A percentile compares a stretch with the other conserved stretches of the same genome.
Conservation (phyloP, 2,113 vertebrate species). For the Tachycineta bicolor region DNA sequence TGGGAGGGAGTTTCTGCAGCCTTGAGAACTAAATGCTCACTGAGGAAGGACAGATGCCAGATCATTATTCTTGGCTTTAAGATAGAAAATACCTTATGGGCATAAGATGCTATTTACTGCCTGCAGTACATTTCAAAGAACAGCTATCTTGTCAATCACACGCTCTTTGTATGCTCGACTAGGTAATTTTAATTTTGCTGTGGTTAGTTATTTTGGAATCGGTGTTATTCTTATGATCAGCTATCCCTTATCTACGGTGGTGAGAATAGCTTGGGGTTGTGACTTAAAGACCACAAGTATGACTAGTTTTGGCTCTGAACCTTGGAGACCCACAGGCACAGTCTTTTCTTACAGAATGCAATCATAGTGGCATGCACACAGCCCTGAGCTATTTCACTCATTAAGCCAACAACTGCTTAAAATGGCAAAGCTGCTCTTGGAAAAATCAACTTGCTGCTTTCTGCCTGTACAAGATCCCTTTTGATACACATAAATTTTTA, state of each 20-base stretch:
- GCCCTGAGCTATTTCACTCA: slow-evolving; percentile 61
- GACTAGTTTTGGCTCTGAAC: slow-evolving; percentile 58
- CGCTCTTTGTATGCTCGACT: slow-evolving; percentile 2
- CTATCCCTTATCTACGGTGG: slow-evolving; percentile 21
- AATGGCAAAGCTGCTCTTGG: slow-evolving; percentile 64
- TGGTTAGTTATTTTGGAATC: slow-evolving; percentile 45
- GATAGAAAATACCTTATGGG: slow-evolving; percentile 49
- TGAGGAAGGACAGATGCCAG: slow-evolving; percentile 51
- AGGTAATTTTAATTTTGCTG: slow-evolving; percentile 54
- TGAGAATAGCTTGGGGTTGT: slow-evolving; percentile 49
- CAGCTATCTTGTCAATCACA: slow-evolving; percentile 64
- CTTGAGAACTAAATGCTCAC: neutral
- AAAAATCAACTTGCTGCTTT: slow-evolving; percentile 62
- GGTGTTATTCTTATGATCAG: slow-evolving; percentile 39
- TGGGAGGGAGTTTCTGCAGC: neutral
- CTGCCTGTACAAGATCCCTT: slow-evolving; percentile 63
- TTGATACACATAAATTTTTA: slow-evolving; percentile 52
- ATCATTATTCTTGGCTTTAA: slow-evolving; percentile 56
- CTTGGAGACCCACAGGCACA: slow-evolving; percentile 39
- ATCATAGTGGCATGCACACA: slow-evolving; percentile 60
- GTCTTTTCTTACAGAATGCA: slow-evolving; percentile 65
- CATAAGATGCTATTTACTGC: slow-evolving; percentile 27
- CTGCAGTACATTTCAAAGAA: slow-evolving; percentile 42
- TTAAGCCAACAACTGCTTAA: slow-evolving; percentile 67
- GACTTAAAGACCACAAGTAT: slow-evolving; percentile 56